A percentile compares a stretch with the other conserved stretches of the same genome.
These are phyloP conservation scores for Melinaea menophilus DNA, from an alignment of 2,888 invertebrate species.

Conservation along the genomic window DNA sequence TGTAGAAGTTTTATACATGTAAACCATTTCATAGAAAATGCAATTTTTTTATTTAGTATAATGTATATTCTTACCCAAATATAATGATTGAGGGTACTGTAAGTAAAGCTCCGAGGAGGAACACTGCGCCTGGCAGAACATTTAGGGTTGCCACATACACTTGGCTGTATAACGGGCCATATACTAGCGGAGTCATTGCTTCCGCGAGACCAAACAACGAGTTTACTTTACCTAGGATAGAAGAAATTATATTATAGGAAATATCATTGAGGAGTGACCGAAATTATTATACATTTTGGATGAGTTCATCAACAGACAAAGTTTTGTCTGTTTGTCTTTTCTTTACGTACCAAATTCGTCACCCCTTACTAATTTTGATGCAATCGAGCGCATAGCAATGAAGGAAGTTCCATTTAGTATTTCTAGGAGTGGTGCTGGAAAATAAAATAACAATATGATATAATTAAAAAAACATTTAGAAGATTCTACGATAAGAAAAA, in stretches of 20 bases:
- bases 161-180: constrained; percentile 85
- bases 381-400: constrained; percentile 87
- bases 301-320: background rate
- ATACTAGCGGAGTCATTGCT: constrained; percentile 84
- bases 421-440: constrained; percentile 82
- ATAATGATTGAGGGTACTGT: constrained; percentile 83
- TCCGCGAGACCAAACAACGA: constrained; percentile 85
- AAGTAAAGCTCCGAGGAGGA: constrained; percentile 81
- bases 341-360: constrained; percentile 81
- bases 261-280: background rate
- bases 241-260: background rate
- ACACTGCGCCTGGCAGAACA: constrained; percentile 83
- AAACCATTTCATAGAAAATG: too few relatives aligned
- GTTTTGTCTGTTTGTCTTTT: too few relatives aligned
- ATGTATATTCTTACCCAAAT: constrained; percentile 73
- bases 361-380: constrained; percentile 84
- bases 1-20: background rate
- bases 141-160: constrained; percentile 83
- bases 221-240: constrained; percentile 81
- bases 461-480: background rate
- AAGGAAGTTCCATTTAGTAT: constrained; percentile 87
- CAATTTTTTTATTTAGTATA: background rate
- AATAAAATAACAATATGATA: constrained; percentile 31
- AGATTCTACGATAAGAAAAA: background rate
- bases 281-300: background rate